Evolutionary conservation across 2,888 invertebrate species (phyloP), one percentile per base, ranked within the genome.

Genomic region (Apamea monoglypha): DNA sequence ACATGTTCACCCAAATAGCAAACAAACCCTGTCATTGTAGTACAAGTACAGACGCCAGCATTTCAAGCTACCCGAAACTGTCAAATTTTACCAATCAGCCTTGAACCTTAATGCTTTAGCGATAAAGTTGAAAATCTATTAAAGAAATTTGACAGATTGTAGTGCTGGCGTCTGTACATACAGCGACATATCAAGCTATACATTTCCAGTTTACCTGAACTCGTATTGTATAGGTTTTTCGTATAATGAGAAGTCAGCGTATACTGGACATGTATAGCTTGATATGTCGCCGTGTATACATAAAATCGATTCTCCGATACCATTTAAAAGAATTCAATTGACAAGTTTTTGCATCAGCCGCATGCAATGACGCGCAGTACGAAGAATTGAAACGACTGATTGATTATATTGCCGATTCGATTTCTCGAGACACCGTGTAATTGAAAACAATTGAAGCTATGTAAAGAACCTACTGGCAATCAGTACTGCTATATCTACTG

Each of bases 371-470:
- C 85, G 68, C 73, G 36, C 69, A n/a, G 18, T 73, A 73, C 64
- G 21, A 36, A 56, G 72, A 78, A 85, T 78, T 70, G 64, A 61
- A 81, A 68, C 63, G 66, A 66, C 25, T 63, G 76, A 78, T 84
- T 78, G 82, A n/a, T 66, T 70, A 56, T 71, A 82, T 64, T 74
- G 67, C 64, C 59, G 21, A 67, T 78, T 74, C 63, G 74, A 85
- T 82, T 85, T 78, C 70, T 70, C 67, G 47, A n/a, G 72, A 77
- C 78, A 61, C 74, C n/a, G 69, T 70, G 29, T 63, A 85, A 84
- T 81, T 74, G 36, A 69, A 84, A 81, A 18, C 85, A 77, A 70
- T 76, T 84, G 66, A 73, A 56, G 68, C 72, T 68, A 69, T 5
- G 50, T 80, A 29, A 29, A 63, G 44, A 36, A 47, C 14, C 2